Evolutionary conservation across 2,797 vertebrate genomes (phyloP).

Genomic region (Lutjanus campechanus): DNA sequence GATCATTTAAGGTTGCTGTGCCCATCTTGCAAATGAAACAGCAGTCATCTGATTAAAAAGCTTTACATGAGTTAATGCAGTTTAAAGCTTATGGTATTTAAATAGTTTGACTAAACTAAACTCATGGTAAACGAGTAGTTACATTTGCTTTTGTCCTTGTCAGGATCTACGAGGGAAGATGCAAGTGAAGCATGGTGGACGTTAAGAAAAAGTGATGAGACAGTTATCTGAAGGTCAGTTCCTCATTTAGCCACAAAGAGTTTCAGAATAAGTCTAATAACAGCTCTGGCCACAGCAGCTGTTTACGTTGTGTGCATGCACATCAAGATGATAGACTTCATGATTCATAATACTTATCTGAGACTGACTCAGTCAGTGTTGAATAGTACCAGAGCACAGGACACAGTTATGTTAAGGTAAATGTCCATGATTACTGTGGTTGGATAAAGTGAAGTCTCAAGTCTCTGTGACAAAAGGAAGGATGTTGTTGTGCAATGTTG

Average conservation of each 20-base stretch:
- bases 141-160: not conserved
- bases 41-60: not conserved
- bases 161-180: not conserved
- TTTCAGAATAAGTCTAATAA: constrained; percentile 6
- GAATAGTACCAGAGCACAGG: not conserved
- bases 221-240: constrained; percentile 39
- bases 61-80: not conserved
- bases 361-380: not conserved
- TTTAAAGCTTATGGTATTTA: not conserved
- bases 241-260: constrained; percentile 38
- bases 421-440: not conserved
- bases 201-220: constrained; percentile 32
- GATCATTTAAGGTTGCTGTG: constrained; percentile 1
- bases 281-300: not conserved
- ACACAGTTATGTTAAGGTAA: not conserved
- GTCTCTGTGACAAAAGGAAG: constrained; percentile 6
- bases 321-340: not conserved
- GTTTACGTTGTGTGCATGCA: not conserved
- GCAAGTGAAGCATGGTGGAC: not conserved
- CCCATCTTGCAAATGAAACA: too few species aligned
- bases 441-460: not conserved
- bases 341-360: not conserved
- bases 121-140: not conserved
- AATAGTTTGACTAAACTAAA: not conserved
- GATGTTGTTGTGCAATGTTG: constrained; percentile 28